Percentiles rank a stretch among this genome's conserved stretches.
Conservation (phyloP, 2,797 vertebrate genomes). For the Gila robusta region DNA sequence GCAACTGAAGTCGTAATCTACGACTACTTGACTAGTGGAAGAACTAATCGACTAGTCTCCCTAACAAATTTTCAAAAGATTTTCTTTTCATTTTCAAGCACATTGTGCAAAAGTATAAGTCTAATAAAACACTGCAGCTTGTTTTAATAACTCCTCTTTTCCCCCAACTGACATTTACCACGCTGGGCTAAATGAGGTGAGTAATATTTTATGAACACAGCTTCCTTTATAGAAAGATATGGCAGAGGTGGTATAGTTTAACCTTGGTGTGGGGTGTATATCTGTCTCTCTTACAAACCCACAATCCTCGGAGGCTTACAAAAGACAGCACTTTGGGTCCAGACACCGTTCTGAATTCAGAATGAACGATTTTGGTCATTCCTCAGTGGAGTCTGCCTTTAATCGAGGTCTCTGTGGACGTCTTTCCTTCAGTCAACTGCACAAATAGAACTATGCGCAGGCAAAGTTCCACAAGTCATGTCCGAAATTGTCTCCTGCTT, state of each 20-base stretch:
- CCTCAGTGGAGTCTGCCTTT: constrained; percentile 40
- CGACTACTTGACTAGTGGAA: background rate
- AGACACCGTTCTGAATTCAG: constrained; percentile 40
- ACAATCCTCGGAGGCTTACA: constrained; percentile 20
- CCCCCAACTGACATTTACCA: constrained; percentile 53
- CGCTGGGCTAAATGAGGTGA: constrained; percentile 50
- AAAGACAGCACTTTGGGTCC: constrained; percentile 27
- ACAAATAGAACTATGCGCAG: constrained; percentile 36
- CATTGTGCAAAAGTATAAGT: constrained; percentile 11
- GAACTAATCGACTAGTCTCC: background rate
- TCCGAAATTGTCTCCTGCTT: constrained; percentile 48
- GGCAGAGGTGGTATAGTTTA: constrained; percentile 51
- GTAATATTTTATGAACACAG: constrained; percentile 55
- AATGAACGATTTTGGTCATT: constrained; percentile 42
- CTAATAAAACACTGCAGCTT: constrained; percentile 40
- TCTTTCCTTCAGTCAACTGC: constrained; percentile 52
- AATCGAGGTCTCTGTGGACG: constrained; percentile 35
- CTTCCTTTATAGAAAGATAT: constrained; percentile 46
- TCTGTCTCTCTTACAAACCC: constrained; percentile 24
- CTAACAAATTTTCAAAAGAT: background rate
- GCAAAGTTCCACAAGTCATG: constrained; percentile 53
- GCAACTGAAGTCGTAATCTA: background rate
- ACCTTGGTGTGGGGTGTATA: constrained; percentile 36
- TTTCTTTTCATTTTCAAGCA: constrained; percentile 3
- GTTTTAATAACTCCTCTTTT: constrained; percentile 48